Percentiles rank a stretch among this genome's conserved stretches.
phyloP scores from a whole-genome alignment of 2,888 invertebrate genomes.

The Ormia ochracea region DNA sequence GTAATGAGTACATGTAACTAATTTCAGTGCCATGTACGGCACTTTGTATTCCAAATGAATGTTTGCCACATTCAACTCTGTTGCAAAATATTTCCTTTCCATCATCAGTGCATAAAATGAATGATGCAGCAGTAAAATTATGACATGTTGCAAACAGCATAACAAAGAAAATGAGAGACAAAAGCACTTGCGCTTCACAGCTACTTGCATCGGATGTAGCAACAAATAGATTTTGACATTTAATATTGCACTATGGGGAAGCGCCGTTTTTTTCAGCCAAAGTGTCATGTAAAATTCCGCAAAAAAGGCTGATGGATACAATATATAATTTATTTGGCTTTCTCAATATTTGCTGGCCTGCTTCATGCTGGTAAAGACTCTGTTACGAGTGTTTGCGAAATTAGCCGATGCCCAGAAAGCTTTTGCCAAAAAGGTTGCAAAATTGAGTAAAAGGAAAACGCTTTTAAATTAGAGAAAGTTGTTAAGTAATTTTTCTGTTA shows the following conservation, averaged over 20 bases:
- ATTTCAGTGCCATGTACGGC: background rate
- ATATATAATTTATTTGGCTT: conserved; percentile 8
- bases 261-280: conserved; percentile 21
- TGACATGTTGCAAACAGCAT: conserved; percentile 42
- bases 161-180: background rate
- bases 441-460: background rate
- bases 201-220: conserved; percentile 31
- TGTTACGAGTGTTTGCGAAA: background rate
- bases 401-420: conserved; percentile 15
- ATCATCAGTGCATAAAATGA: conserved; percentile 17
- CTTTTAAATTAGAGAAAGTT: conserved; percentile 21
- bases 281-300: conserved; percentile 46
- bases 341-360: background rate
- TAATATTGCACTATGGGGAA: conserved; percentile 17
- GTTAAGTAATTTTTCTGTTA: background rate
- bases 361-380: conserved; percentile 16
- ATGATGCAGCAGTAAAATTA: conserved; percentile 53
- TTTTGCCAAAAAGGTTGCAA: background rate
- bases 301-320: conserved; percentile 26
- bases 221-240: conserved; percentile 39
- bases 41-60: background rate
- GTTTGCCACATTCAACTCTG: background rate
- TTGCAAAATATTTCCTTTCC: background rate
- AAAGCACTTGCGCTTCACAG: conserved; percentile 46
- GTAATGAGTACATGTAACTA: background rate